Conservation (phyloP, 2,113 vertebrate genomes). For the Aviceda subcristata region DNA sequence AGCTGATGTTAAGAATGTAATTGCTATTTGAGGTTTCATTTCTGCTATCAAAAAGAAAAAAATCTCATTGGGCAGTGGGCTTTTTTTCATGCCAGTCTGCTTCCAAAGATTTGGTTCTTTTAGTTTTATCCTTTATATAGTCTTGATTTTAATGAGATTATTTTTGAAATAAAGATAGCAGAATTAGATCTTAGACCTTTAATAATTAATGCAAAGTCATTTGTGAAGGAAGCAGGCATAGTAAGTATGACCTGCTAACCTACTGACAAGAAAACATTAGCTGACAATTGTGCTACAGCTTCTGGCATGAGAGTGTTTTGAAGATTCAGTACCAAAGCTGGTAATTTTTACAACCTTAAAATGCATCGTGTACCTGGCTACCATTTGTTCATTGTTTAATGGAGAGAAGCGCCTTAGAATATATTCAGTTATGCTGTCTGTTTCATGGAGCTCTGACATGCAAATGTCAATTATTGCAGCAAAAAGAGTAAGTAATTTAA, state of each 20-base stretch:
- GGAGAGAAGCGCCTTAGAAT: neutral
- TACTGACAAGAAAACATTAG: neutral
- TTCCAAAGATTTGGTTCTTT: neutral
- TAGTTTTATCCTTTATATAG: neutral
- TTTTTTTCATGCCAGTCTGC: neutral
- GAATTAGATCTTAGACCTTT: neutral
- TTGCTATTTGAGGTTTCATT: neutral
- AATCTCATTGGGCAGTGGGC: rapidly evolving
- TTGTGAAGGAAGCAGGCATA: neutral
- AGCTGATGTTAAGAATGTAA: neutral
- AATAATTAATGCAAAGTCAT: neutral
- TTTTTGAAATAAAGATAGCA: neutral
- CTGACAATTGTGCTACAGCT: neutral
- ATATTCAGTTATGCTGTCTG: neutral
- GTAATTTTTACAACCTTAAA: neutral
- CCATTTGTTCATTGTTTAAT: neutral
- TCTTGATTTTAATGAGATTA: neutral
- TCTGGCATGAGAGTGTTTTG: neutral
- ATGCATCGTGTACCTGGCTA: neutral
- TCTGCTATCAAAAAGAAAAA: neutral
- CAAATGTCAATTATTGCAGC: neutral
- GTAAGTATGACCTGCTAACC: neutral
- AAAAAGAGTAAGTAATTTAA: constrained; percentile 8
- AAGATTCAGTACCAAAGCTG: neutral
- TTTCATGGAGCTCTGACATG: neutral